phyloP scores from a whole-genome alignment of 2,113 vertebrate species.

The Bubo bubo region DNA sequence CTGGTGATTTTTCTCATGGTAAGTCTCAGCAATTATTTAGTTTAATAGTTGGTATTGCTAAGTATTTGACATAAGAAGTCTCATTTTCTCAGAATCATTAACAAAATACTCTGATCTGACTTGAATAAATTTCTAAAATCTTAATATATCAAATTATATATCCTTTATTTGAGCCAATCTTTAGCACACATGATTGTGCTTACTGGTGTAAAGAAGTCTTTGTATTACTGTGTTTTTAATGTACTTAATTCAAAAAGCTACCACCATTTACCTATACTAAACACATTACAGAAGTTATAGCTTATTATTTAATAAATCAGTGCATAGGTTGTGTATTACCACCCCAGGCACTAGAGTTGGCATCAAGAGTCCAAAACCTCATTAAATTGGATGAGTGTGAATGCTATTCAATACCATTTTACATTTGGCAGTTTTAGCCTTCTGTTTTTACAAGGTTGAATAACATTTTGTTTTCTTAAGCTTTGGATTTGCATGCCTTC shows the following conservation, averaged over 20 bases:
- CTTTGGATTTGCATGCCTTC: slow-evolving; percentile 44
- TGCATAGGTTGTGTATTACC: background rate
- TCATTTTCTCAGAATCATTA: background rate
- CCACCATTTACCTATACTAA: background rate
- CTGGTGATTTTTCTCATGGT: background rate
- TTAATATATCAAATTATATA: background rate
- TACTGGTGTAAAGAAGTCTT: background rate
- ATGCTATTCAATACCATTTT: slow-evolving; percentile 52
- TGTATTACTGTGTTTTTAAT: background rate
- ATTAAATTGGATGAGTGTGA: slow-evolving; percentile 31
- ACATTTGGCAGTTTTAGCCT: slow-evolving; percentile 25
- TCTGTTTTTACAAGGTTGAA: slow-evolving; percentile 34
- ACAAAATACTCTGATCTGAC: background rate
- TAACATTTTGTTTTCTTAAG: slow-evolving; percentile 56
- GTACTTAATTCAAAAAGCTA: background rate
- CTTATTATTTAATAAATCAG: background rate
- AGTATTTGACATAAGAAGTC: background rate
- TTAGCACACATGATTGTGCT: background rate
- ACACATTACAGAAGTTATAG: background rate
- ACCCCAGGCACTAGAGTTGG: background rate
- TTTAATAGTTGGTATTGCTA: background rate
- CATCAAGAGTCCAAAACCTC: slow-evolving; percentile 10
- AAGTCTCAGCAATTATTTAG: background rate
- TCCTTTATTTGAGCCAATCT: background rate
- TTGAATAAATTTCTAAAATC: background rate